Percentiles rank a stretch among this genome's conserved stretches.
These are phyloP conservation scores for Ailurus styani DNA, from an alignment of 2,113 vertebrate genomes.

Conservation along the genomic window DNA sequence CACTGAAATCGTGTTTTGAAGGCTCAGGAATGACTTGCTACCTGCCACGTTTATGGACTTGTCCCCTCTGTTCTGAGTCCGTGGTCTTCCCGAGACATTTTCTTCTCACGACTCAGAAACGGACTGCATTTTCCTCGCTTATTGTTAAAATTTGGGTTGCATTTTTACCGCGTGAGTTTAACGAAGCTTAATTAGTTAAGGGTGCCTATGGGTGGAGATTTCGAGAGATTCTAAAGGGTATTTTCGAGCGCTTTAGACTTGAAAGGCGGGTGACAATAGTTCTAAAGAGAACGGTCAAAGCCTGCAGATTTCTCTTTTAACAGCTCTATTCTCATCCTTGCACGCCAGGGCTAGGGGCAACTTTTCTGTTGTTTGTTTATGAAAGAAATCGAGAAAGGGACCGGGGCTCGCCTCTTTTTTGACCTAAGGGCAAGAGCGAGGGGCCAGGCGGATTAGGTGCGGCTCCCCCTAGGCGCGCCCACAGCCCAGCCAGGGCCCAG, in stretches of 20 bases:
- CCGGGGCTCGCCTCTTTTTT: not conserved
- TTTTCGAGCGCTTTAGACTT: not conserved
- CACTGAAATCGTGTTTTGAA: not conserved
- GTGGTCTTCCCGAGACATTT: not conserved
- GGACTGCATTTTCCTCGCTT: not conserved
- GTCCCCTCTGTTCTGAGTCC: not conserved
- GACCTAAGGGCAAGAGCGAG: not conserved
- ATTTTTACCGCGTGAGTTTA: not conserved
- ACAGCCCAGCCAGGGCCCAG: rapidly evolving
- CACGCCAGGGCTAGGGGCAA: not conserved
- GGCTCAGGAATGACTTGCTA: not conserved
- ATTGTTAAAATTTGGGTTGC: not conserved
- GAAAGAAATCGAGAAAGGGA: not conserved
- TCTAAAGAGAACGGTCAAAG: not conserved
- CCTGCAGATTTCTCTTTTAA: not conserved
- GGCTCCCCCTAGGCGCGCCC: not conserved
- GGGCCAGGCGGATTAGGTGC: not conserved
- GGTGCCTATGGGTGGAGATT: not conserved
- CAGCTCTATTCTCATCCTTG: not conserved
- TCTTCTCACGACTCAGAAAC: not conserved
- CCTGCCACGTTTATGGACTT: not conserved
- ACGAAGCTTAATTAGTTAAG: not conserved
- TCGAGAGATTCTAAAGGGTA: not conserved
- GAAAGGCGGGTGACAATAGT: not conserved
- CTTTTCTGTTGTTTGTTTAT: conserved; percentile 1